Conservation (phyloP, 2,113 vertebrate species). For the Cavia aperea region DNA sequence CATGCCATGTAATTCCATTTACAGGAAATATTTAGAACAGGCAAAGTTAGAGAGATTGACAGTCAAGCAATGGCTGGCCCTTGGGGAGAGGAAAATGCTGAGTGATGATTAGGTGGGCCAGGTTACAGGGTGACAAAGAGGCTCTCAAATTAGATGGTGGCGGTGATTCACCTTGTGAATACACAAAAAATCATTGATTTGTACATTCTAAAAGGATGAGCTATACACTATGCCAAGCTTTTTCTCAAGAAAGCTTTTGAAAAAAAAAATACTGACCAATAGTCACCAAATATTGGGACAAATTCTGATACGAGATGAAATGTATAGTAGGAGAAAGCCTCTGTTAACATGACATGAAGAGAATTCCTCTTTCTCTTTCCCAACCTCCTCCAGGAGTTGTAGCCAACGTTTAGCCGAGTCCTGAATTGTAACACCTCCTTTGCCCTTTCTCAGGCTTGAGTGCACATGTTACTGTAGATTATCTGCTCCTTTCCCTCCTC, state of each 20-base stretch:
- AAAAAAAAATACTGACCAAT: neutral
- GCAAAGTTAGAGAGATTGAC: neutral
- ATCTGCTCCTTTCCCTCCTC: neutral
- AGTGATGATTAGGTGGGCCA: neutral
- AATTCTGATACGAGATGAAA: neutral
- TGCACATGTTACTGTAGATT: neutral
- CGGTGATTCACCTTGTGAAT: neutral
- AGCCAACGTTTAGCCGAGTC: neutral
- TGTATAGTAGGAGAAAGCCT: neutral
- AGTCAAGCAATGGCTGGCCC: neutral
- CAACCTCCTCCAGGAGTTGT: neutral
- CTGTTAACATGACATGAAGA: neutral
- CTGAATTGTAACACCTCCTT: neutral
- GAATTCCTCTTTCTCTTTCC: neutral
- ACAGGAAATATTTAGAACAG: neutral
- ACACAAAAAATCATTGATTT: neutral
- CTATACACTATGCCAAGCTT: neutral
- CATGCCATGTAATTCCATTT: neutral
- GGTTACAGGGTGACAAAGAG: neutral
- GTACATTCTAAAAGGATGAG: neutral
- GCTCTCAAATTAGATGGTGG: neutral
- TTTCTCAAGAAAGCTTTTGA: neutral
- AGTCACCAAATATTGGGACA: conserved; percentile 14
- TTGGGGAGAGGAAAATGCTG: neutral
- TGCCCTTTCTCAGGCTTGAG: neutral